Evolutionary conservation across 2,797 vertebrate species (phyloP).

Genomic region (Okamejei kenojei): DNA sequence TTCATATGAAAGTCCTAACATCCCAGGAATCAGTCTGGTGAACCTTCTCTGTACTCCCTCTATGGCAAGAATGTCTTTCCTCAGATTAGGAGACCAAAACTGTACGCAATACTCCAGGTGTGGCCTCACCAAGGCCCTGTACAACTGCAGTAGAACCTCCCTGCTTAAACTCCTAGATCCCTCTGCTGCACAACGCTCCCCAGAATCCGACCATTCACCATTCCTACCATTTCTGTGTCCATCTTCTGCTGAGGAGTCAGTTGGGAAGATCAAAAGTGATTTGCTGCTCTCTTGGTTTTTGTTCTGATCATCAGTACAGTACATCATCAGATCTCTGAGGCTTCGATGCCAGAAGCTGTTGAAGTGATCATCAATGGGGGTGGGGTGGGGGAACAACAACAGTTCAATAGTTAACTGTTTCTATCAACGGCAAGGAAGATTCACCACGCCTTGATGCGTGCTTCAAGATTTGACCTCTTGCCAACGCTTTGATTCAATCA

Average conservation of each 20-base stretch:
- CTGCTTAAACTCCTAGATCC: too few species aligned
- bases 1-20: too few species aligned
- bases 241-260: not conserved
- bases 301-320: not conserved
- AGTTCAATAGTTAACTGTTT: not conserved
- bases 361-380: not conserved
- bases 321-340: not conserved
- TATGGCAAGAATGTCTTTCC: too few species aligned
- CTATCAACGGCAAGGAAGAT: not conserved
- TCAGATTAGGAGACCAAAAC: too few species aligned
- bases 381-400: not conserved
- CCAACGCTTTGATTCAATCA: constrained; percentile 34
- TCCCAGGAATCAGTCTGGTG: too few species aligned
- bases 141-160: too few species aligned
- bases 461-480: not conserved
- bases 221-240: too few species aligned
- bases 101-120: too few species aligned
- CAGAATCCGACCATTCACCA: too few species aligned
- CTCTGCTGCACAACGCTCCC: too few species aligned
- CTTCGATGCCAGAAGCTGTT: not conserved
- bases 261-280: not conserved
- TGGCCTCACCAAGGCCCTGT: too few species aligned
- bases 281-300: not conserved
- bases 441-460: constrained; percentile 11
- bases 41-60: too few species aligned